phyloP scores from a whole-genome alignment of 1,140 invertebrate species.

The Sycophaga agraensis region DNA sequence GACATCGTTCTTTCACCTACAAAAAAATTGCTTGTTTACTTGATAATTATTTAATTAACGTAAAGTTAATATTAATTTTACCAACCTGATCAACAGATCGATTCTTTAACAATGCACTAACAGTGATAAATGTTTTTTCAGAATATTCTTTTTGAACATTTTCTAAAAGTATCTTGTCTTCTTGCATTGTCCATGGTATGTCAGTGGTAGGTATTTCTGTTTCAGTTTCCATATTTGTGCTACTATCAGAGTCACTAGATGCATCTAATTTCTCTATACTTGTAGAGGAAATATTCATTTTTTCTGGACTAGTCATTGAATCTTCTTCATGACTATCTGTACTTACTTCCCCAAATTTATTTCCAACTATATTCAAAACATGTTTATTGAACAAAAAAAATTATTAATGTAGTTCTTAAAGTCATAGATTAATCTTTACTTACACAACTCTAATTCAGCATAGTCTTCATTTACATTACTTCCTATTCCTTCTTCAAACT shows the following conservation, averaged over 20 bases:
- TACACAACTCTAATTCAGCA: constrained; percentile 34
- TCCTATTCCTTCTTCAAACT: constrained; percentile 22
- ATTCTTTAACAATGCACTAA: constrained; percentile 45
- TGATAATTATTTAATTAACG: constrained; percentile 2
- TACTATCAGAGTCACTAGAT: constrained; percentile 33
- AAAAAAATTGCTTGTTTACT: constrained; percentile 20
- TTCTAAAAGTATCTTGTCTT: constrained; percentile 51
- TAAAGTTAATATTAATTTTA: background rate
- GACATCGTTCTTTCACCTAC: constrained; percentile 47
- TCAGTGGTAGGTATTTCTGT: constrained; percentile 22
- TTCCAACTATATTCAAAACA: constrained; percentile 1
- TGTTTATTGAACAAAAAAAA: background rate
- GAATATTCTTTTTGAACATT: constrained; percentile 53
- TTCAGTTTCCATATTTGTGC: constrained; percentile 26
- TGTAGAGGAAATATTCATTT: constrained; percentile 8
- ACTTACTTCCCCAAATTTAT: constrained; percentile 21
- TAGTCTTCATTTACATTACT: constrained; percentile 23
- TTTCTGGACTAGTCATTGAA: constrained; percentile 8
- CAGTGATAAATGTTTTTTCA: constrained; percentile 40
- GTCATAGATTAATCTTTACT: constrained; percentile 4
- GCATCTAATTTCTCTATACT: constrained; percentile 37
- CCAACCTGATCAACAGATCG: constrained; percentile 47
- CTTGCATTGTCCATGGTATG: constrained; percentile 51
- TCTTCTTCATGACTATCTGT: constrained; percentile 26
- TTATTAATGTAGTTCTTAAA: background rate